Conservation (phyloP, 2,888 invertebrate genomes). For the Apodemia duryi region DNA sequence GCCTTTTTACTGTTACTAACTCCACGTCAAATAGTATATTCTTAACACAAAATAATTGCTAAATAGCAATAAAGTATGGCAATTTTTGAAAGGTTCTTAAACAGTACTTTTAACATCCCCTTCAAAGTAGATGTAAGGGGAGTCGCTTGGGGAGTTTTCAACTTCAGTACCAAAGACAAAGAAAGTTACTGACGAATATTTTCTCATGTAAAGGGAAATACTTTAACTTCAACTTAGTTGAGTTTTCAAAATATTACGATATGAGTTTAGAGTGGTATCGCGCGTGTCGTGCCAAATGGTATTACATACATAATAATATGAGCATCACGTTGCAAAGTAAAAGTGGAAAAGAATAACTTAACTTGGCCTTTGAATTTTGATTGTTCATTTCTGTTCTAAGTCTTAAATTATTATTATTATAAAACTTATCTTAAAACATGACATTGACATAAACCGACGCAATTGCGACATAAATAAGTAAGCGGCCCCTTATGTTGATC, state of each 20-base stretch:
- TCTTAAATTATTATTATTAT: no score
- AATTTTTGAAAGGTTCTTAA: background rate
- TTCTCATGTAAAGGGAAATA: slow-evolving; percentile 9
- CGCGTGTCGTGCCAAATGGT: background rate
- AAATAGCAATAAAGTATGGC: background rate
- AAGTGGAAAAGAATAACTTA: background rate
- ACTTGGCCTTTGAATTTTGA: no score
- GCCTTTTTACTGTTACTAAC: background rate
- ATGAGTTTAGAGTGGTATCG: background rate
- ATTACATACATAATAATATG: background rate
- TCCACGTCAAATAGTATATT: background rate
- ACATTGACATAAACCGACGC: no score
- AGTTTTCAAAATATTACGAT: slow-evolving; percentile 1
- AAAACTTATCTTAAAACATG: no score
- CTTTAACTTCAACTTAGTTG: background rate
- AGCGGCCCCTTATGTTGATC: no score
- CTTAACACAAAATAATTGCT: background rate
- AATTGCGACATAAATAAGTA: no score
- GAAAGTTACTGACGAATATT: slow-evolving; percentile 3
- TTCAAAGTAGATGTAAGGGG: background rate
- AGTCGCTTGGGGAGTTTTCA: slow-evolving; percentile 1
- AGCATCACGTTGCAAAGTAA: background rate
- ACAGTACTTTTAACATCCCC: background rate
- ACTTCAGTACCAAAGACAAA: slow-evolving; percentile 2
- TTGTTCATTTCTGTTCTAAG: no score